Conservation (phyloP, 2,797 vertebrate species). For the Macropus fuliginosus region DNA sequence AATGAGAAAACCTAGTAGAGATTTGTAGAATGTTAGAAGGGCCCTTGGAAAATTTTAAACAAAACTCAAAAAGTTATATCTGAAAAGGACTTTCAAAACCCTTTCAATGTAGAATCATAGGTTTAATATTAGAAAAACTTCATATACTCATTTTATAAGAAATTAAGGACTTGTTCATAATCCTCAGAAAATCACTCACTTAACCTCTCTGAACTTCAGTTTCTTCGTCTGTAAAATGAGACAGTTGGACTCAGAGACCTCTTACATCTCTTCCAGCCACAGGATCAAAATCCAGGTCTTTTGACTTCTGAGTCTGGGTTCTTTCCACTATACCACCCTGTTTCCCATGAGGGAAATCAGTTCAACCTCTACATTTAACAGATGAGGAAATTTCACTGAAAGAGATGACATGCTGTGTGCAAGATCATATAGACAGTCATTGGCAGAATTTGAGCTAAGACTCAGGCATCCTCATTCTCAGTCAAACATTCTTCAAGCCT, state of each 20-base stretch:
- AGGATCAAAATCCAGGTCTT: no score
- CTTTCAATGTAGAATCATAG: not conserved
- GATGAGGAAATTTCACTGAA: no score
- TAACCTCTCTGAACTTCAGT: not conserved
- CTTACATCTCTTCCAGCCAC: no score
- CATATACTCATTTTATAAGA: not conserved
- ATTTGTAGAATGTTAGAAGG: not conserved
- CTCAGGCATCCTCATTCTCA: no score
- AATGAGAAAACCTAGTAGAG: not conserved
- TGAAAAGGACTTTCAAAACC: not conserved
- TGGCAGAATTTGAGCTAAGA: no score
- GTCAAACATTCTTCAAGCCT: not conserved
- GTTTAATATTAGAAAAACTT: not conserved
- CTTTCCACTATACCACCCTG: no score
- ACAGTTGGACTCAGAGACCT: not conserved
- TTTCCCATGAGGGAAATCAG: no score
- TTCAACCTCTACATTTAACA: no score
- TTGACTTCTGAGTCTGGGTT: no score
- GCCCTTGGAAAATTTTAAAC: not conserved
- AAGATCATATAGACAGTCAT: no score
- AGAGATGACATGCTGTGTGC: no score
- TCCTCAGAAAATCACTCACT: not conserved
- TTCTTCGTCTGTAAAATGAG: not conserved
- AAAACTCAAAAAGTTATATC: not conserved
- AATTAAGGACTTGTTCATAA: not conserved